Evolutionary conservation across 2,888 invertebrate genomes (phyloP), one percentile per base, ranked within the genome.

Genomic region (Plagodis pulveraria): DNA sequence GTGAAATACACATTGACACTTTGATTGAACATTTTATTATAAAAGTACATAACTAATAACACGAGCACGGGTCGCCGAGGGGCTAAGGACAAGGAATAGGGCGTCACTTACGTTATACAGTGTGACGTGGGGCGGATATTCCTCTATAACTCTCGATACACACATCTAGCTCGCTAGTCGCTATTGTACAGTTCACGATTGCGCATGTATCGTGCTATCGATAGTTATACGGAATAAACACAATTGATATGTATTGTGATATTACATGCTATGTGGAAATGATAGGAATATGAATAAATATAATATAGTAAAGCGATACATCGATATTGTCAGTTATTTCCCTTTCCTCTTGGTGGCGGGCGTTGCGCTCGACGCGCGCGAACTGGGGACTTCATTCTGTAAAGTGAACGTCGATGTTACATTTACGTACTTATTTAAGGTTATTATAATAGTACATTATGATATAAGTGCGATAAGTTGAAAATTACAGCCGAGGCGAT

Each of bases 241-340:
- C 74, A 76, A 81, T 79, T 89, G 89, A 91, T 89, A 91, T 90
- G 91, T 90, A 86, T 89, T 90, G 89, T 90, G 90, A 90, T 91
- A 91, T 89, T 89, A 91, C 85, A 87, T 84, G 81, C 86, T 91
- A 90, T 87, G 83, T 89, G 89, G 89, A 88, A 86, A 81, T 84
- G 80, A 78, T 85, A 85, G 84, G 83, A 86, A 78, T 80, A 83
- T 87, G 80, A 83, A 86, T 84, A 87, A 89, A 90, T 89, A 89
- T 83, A 89, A 81, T 84, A 82, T 80, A 84, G 81, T 85, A 78
- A 87, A 86, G 81, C 80, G 80, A 87, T 84, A 81, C 77, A 79
- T 71, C 75, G 78, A 77, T 76, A 79, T 77, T 83, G 80, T 85
- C 78, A 80, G 78, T 91, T 89, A 93, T 92, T 93, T 93, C 72